Conservation (phyloP, 2,797 vertebrate genomes). For the Enteromius radiatus region DNA sequence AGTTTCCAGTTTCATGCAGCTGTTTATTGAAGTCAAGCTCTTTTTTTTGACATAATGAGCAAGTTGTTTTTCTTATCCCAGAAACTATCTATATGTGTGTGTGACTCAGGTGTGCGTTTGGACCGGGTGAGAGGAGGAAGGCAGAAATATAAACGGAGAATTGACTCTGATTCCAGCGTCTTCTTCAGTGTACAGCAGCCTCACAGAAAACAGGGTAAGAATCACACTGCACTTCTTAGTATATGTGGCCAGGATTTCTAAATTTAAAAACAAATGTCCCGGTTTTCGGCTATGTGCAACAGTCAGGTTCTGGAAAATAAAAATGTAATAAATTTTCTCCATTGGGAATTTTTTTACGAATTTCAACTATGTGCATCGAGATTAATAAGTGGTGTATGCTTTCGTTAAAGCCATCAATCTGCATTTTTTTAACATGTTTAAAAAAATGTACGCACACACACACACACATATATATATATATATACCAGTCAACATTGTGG, state of each 20-base stretch:
- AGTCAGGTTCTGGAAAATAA: neutral
- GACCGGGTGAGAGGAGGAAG: slow-evolving; percentile 96
- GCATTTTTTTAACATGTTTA: neutral
- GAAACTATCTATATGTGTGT: neutral
- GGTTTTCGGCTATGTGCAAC: neutral
- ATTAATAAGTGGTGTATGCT: neutral
- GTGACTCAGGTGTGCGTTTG: slow-evolving; percentile 88
- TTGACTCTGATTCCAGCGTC: slow-evolving; percentile 92
- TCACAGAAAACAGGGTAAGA: slow-evolving; percentile 90
- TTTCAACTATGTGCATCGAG: neutral
- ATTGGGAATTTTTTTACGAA: no score
- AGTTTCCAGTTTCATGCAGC: neutral
- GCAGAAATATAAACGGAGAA: slow-evolving; percentile 98
- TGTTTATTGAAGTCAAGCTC: neutral
- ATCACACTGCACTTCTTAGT: neutral
- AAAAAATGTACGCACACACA: no score
- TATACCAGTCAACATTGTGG: no score
- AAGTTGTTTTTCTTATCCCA: neutral
- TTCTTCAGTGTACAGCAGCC: slow-evolving; percentile 89
- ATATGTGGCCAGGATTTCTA: neutral
- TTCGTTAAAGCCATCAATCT: neutral
- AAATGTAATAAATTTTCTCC: neutral
- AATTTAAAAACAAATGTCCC: neutral
- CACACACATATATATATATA: no score
- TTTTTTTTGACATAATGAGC: neutral